Base-by-base conservation (phyloP, 2,113 vertebrate genomes). In the Pardalotus punctatus region DNA sequence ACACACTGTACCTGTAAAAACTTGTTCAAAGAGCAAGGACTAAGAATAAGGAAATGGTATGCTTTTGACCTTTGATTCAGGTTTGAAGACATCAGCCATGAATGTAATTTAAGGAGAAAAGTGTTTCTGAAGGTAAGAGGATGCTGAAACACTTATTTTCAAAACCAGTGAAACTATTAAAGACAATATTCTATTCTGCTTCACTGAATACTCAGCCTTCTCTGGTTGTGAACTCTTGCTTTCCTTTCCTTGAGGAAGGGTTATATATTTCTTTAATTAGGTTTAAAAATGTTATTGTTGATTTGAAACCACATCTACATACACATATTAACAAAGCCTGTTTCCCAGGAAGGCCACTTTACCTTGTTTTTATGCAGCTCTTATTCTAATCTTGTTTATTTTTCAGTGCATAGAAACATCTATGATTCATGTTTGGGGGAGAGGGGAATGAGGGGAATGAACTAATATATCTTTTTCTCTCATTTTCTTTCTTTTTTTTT, bases 181-280 rank as follows among this genome's bases (percentile, higher is more conserved):
- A 74, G 72, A 83, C 9, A 51, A 58, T 61, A 33, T 76, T 81
- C 25, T 90, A 13, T 67, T 79, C 43, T 81, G 51, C 40, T 73
- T 78, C 64, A 64, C 20, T 64, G 40, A 82, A 88, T 38, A 74
- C 20, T 91, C 64, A 90, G 36, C 47, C 31, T 82, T 42, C 56
- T 57, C 28, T 78, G 28, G 40, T 81, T 74, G 36, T 11, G n/a
- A 20, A 81, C 51, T 43, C 27, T 23, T 62, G 38, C 70, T 76
- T 60, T 1, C 4, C 51, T 93, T 93, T 90, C 56, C 65, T 78
- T 79, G 42, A 66, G n/a, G 31, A 43, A 78, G 25, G 48, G 78
- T 79, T 94, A 90, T 79, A 23, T 74, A 90, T 93, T 96, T 92
- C 65, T 90, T 76, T 92, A 81, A 94, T 93, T 65, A 90, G 48